These are phyloP conservation scores for Elgonia sp. DNA, from an alignment of 2,888 invertebrate species.

Conservation along the genomic window DNA sequence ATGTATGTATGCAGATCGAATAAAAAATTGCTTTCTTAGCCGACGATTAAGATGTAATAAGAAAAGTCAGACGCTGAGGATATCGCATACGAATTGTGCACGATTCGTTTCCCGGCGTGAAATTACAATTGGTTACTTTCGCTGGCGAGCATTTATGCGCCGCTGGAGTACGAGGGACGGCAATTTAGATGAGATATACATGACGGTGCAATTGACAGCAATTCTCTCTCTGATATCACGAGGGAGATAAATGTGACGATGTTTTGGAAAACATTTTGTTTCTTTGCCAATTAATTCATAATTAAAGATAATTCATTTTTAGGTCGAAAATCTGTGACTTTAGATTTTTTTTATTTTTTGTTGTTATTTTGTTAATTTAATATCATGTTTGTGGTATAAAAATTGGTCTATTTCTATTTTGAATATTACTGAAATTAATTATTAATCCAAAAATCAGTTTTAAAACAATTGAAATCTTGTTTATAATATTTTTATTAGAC, in stretches of 20 bases:
- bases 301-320: no score
- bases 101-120: conserved; percentile 66
- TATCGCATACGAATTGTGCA: conserved; percentile 53
- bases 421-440: no score
- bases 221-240: neutral
- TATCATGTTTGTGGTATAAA: no score
- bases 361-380: no score
- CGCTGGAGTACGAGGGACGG: conserved; percentile 6
- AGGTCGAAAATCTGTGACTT: no score
- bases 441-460: no score
- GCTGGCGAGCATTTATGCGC: conserved; percentile 34
- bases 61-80: conserved; percentile 38
- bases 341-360: no score
- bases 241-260: conserved; percentile 1
- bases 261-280: neutral
- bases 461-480: no score
- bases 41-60: conserved; percentile 49
- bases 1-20: neutral
- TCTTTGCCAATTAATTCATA: no score
- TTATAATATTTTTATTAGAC: no score
- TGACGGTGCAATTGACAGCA: conserved; percentile 6
- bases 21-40: conserved; percentile 43
- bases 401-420: no score
- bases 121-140: conserved; percentile 72
- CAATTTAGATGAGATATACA: conserved; percentile 29